These are phyloP conservation scores for Propsilocerus akamusi DNA, from an alignment of 1,140 invertebrate species.

Conservation along the genomic window DNA sequence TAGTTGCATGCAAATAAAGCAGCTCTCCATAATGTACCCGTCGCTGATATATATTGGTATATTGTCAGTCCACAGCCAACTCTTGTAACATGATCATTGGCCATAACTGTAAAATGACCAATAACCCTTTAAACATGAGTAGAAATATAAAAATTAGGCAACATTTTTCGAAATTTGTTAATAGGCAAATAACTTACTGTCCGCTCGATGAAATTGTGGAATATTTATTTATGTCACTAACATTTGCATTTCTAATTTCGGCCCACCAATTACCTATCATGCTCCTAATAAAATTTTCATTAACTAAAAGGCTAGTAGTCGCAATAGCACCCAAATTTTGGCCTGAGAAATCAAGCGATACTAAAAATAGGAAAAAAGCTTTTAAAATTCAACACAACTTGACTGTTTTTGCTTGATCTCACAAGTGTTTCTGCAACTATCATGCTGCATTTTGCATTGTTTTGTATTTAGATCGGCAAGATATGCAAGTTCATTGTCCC, in stretches of 20 bases:
- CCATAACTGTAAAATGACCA: background rate
- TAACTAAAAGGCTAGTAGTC: background rate
- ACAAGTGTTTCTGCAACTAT: constrained; percentile 17
- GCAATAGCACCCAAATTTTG: constrained; percentile 17
- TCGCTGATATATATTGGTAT: too few relatives aligned
- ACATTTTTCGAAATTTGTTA: background rate
- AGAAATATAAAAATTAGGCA: too few relatives aligned
- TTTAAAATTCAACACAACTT: too few relatives aligned
- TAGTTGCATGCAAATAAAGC: background rate
- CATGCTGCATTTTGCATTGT: constrained; percentile 17
- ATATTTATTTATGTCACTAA: background rate
- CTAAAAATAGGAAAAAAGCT: too few relatives aligned
- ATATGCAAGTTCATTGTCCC: constrained; percentile 1
- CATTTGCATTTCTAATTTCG: background rate
- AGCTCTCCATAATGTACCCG: background rate
- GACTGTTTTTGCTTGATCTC: too few relatives aligned
- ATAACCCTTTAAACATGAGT: background rate
- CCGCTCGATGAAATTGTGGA: background rate
- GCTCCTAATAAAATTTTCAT: background rate
- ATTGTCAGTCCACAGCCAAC: background rate
- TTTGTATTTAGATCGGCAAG: constrained; percentile 13
- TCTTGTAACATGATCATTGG: background rate
- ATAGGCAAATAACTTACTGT: background rate
- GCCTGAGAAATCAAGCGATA: constrained; percentile 8
- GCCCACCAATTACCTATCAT: background rate